These are phyloP conservation scores for Willisornis vidua DNA, from an alignment of 2,113 vertebrate genomes.

Conservation along the genomic window DNA sequence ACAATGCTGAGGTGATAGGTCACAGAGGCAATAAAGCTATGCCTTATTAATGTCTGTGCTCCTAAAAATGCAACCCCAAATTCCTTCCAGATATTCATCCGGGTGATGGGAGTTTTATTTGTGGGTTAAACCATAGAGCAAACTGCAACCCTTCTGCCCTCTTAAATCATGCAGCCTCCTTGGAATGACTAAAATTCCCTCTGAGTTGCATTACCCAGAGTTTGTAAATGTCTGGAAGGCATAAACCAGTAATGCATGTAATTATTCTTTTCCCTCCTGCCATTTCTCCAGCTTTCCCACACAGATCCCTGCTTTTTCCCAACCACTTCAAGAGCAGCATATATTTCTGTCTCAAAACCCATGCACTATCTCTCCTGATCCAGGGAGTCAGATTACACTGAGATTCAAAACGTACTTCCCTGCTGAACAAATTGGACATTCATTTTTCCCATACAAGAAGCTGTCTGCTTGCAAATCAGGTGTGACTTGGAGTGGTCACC, in stretches of 20 bases:
- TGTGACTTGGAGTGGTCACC: not conserved
- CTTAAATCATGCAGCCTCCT: conserved; percentile 39
- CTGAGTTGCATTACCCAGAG: conserved; percentile 22
- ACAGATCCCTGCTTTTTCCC: conserved; percentile 33
- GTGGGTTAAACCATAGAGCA: conserved; percentile 50
- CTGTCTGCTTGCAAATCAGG: not conserved
- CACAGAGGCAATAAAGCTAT: conserved; percentile 1
- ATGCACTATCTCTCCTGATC: conserved; percentile 7
- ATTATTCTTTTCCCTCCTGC: conserved; percentile 14
- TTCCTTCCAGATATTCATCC: conserved; percentile 45
- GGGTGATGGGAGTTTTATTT: conserved; percentile 38
- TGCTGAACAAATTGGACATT: not conserved
- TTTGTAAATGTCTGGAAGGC: conserved; percentile 52
- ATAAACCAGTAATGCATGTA: conserved; percentile 57
- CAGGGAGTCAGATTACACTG: conserved; percentile 1
- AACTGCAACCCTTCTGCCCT: conserved; percentile 12
- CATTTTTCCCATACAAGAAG: not conserved
- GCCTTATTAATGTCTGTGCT: conserved; percentile 17
- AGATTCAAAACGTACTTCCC: conserved; percentile 7
- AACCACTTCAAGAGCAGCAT: not conserved
- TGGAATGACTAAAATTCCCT: conserved; percentile 26
- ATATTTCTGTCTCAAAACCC: conserved; percentile 6
- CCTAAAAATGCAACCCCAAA: conserved; percentile 38
- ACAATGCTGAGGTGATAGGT: not conserved
- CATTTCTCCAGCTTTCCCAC: conserved; percentile 50